Evolutionary conservation across 2,113 vertebrate genomes (phyloP).

Genomic region (Pelecanus crispus): DNA sequence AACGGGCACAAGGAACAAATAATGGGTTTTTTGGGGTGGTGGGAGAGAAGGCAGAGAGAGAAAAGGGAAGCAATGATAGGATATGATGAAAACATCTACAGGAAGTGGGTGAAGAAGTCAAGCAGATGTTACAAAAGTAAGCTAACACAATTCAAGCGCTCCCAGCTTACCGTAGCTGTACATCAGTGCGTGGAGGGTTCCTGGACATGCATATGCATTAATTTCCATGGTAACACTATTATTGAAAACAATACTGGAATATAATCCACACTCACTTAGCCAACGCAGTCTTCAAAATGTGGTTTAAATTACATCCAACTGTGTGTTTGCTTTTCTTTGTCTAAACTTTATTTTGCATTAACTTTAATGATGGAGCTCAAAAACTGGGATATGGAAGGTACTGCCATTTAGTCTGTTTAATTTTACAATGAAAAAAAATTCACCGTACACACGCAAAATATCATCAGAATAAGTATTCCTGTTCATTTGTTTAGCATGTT

Average conservation of each 20-base stretch:
- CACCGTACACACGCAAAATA: background rate
- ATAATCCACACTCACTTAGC: conserved; percentile 69
- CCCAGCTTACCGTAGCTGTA: background rate
- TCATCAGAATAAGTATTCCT: background rate
- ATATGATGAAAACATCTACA: background rate
- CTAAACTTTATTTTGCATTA: conserved; percentile 73
- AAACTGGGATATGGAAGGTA: background rate
- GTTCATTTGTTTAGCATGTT: conserved; percentile 9
- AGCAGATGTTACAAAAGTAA: background rate
- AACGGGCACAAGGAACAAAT: background rate
- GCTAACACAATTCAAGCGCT: background rate
- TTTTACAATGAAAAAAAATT: conserved; percentile 14
- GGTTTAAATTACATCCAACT: conserved; percentile 81
- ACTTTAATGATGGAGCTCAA: conserved; percentile 45
- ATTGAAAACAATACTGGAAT: conserved; percentile 82
- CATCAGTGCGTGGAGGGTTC: conserved; percentile 5
- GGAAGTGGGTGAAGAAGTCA: background rate
- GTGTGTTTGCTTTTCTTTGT: conserved; percentile 78
- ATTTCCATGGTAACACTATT: conserved; percentile 81
- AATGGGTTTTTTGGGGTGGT: background rate
- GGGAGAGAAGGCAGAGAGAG: background rate
- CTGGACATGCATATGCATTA: conserved; percentile 47
- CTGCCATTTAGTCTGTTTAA: background rate
- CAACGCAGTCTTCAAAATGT: conserved; percentile 75
- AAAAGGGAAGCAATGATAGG: background rate